Evolutionary conservation across 2,888 invertebrate species (phyloP).

Genomic region (Clusia tigrina): DNA sequence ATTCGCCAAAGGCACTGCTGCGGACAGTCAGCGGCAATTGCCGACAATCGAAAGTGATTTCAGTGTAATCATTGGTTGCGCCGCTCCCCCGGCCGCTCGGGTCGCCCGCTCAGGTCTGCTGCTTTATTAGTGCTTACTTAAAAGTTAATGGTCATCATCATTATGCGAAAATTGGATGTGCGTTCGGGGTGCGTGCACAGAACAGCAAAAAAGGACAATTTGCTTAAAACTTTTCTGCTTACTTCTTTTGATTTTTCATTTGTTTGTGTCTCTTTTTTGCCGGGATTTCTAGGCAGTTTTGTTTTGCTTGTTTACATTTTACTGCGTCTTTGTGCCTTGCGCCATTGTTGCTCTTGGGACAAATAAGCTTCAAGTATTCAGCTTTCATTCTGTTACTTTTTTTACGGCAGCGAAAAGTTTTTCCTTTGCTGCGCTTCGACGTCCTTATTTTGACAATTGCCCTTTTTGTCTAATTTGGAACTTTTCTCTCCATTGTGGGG

Average conservation of each 20-base stretch:
- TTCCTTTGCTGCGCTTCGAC: background rate
- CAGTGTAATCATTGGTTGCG: background rate
- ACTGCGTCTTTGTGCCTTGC: conserved; percentile 3
- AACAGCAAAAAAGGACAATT: conserved; percentile 19
- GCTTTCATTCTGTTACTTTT: conserved; percentile 9
- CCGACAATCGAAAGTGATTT: background rate
- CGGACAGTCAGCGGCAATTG: background rate
- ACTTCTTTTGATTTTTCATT: conserved; percentile 9
- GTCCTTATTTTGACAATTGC: conserved; percentile 5
- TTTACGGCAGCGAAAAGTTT: background rate
- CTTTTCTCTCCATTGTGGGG: background rate
- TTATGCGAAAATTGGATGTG: conserved; percentile 22
- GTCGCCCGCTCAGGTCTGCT: background rate
- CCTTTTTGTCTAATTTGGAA: background rate
- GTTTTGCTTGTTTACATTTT: conserved; percentile 11
- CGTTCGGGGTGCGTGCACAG: conserved; percentile 11
- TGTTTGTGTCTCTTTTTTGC: background rate
- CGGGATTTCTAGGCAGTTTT: conserved; percentile 8
- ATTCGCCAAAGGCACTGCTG: background rate
- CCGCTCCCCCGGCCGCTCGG: background rate
- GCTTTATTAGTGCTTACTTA: conserved; percentile 28
- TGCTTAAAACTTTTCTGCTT: background rate
- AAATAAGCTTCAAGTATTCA: background rate
- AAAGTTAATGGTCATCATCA: conserved; percentile 30
- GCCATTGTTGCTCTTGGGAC: conserved; percentile 1